These are phyloP conservation scores for Cichladusa arquata DNA, from an alignment of 2,113 vertebrate species.

Conservation along the genomic window DNA sequence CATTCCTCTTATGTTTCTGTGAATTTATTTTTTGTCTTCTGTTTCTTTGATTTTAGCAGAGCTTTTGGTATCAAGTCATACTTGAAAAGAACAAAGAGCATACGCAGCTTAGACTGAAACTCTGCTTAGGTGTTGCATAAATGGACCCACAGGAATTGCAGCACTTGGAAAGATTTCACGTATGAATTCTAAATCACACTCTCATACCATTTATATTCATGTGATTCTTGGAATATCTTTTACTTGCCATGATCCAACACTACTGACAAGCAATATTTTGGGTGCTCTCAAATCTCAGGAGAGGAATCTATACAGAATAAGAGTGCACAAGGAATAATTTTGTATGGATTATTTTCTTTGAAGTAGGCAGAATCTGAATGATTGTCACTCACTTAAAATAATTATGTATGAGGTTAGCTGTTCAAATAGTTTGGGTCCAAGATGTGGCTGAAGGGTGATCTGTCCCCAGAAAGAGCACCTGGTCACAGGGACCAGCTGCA, in stretches of 20 bases:
- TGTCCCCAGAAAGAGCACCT: background rate
- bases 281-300: background rate
- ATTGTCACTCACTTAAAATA: background rate
- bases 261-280: background rate
- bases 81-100: background rate
- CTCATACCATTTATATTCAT: slow-evolving; percentile 58
- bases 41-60: background rate
- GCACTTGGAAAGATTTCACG: slow-evolving; percentile 32
- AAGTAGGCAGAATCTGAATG: background rate
- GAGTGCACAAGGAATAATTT: background rate
- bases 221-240: background rate
- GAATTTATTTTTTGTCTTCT: background rate
- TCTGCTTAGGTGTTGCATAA: slow-evolving; percentile 52
- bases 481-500: background rate
- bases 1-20: background rate
- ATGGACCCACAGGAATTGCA: slow-evolving; percentile 52
- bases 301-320: background rate
- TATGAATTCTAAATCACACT: slow-evolving; percentile 41
- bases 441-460: background rate
- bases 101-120: slow-evolving; percentile 53
- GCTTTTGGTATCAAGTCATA: background rate
- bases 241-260: background rate
- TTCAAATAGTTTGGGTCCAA: background rate
- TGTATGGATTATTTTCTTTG: background rate
- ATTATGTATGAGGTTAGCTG: background rate